A percentile compares a stretch with the other conserved stretches of the same genome.
Conservation (phyloP, 1,140 invertebrate genomes). For the Chlorops oryzae region DNA sequence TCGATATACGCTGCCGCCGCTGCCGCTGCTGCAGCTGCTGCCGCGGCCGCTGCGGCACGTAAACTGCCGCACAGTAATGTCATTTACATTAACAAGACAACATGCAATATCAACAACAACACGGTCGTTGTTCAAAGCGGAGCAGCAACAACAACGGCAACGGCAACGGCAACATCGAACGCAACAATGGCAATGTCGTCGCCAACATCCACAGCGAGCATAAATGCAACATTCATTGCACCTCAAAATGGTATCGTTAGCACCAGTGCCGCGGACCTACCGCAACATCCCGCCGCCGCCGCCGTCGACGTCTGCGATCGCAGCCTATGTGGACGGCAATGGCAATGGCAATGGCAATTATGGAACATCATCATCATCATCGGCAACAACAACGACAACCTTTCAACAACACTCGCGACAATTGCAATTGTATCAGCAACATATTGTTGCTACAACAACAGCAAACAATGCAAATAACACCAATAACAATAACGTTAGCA, state of each 20-base stretch:
- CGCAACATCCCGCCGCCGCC: constrained; percentile 1
- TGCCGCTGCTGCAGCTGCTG: constrained; percentile 1
- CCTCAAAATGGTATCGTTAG: constrained; percentile 19
- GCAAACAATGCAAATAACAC: no score
- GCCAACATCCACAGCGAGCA: not conserved
- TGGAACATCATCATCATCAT: no score
- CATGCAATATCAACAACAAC: constrained; percentile 5
- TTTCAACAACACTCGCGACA: not conserved
- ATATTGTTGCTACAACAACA: no score
- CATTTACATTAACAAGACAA: constrained; percentile 37
- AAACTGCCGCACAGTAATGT: constrained; percentile 39
- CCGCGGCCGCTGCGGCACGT: constrained; percentile 15
- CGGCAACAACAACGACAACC: not conserved
- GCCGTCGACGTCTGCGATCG: constrained; percentile 1
- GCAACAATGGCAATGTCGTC: no score
- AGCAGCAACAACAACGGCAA: constrained; percentile 6
- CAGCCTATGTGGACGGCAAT: no score
- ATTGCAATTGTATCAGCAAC: not conserved
- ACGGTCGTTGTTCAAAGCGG: no score
- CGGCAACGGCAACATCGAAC: not conserved
- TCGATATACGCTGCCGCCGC: constrained; percentile 20
- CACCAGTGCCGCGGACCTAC: constrained; percentile 19
- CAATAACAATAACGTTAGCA: no score
- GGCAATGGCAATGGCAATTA: not conserved
- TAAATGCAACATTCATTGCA: not conserved